Base-by-base conservation (phyloP, 2,797 vertebrate genomes). In the Mormyrus proboscirostris region DNA sequence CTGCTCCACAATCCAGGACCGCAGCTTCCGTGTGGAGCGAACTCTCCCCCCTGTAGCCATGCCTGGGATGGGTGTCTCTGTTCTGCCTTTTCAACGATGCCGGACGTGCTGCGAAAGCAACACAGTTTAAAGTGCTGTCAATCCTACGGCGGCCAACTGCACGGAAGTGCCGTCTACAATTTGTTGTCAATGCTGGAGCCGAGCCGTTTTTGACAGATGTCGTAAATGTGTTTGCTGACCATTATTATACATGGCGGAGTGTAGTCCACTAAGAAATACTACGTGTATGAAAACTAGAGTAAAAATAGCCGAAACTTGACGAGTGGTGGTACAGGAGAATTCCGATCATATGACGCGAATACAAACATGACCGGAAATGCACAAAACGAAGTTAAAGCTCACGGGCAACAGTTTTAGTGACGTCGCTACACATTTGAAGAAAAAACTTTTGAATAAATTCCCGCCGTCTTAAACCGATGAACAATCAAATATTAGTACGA, bases 1-100 rank as follows among this genome's bases (percentile, higher is more conserved):
- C 93, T 98, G 97, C 5, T 97, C 95, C 22, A 98, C 94, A 1
- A 97, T 95, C 97, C 97, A 98, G 9, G 91, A 91, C 2, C 97
- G 95, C 47, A 98, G 95, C 90, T 93, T 97, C 9, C 97, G 95
- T 0, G 96, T 97, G 14, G 94, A 93, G 2, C 96, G 95, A 29
- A 91, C 90, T 79, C 91, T 94, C n/a, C 93, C 90, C 4, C 92
- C 89, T n/a, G 55, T 89, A 0, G 95, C 93, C 97, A 98, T 97
- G 82, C 1, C 87, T 90, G 88, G 49, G 65, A 33, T 38, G 29
- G 65, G 38, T 73, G 65, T 33, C 29, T 38, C 29, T 38, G 29
- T 14, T 38, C 29, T 38, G 65, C 65, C 65, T 59, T 22, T 59
- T 59, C 57, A 59, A 59, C 57, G 57, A 59, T 59, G 57, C 9